These are phyloP conservation scores for Oreohelix idahoensis DNA, from an alignment of 1,140 invertebrate species.

Conservation along the genomic window DNA sequence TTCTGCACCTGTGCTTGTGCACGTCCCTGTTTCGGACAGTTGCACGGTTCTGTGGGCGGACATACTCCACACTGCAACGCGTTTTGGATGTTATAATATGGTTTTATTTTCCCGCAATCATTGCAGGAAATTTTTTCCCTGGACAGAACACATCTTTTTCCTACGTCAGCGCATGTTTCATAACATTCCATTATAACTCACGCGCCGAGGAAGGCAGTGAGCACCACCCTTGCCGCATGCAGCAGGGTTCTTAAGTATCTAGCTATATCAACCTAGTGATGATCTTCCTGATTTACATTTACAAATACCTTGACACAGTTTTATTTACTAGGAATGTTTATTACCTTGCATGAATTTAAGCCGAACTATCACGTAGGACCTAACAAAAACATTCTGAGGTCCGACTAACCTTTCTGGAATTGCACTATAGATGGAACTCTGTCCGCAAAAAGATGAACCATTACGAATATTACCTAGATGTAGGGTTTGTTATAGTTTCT, in stretches of 20 bases:
- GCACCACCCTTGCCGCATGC: background rate
- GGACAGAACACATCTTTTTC: background rate
- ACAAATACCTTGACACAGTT: background rate
- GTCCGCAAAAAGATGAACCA: background rate
- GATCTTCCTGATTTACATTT: background rate
- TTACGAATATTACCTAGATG: background rate
- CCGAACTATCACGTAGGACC: background rate
- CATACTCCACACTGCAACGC: background rate
- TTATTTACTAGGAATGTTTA: background rate
- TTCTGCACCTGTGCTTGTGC: too few relatives aligned
- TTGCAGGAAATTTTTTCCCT: background rate
- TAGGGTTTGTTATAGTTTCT: background rate
- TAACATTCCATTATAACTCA: slow-evolving; percentile 11
- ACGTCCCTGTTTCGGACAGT: background rate
- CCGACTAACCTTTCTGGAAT: background rate
- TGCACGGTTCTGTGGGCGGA: background rate
- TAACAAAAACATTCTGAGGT: background rate
- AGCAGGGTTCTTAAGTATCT: background rate
- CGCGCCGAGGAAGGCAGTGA: background rate
- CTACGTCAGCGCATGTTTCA: slow-evolving; percentile 14
- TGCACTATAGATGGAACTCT: background rate
- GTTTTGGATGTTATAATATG: background rate
- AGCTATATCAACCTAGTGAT: background rate
- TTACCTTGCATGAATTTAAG: background rate
- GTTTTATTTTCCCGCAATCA: slow-evolving; percentile 12